These are phyloP conservation scores for Hydractinia echinata DNA, from an alignment of 30 jellyfish, hydroid and myxozoan species.

Conservation along the genomic window DNA sequence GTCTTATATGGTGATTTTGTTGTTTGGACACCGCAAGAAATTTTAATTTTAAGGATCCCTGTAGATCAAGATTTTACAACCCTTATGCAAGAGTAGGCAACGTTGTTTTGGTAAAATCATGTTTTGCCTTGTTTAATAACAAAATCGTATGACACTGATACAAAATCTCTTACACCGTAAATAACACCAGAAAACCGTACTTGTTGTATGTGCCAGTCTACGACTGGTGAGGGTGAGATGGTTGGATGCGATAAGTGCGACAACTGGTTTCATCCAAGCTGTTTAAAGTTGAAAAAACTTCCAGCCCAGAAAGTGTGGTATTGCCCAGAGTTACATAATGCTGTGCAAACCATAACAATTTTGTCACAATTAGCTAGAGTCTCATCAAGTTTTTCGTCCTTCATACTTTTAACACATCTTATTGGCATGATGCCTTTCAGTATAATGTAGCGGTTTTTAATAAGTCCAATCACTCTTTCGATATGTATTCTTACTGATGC, in stretches of 20 bases:
- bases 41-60: too few species aligned
- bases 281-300: neutral
- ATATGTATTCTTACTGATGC: constrained; percentile 26
- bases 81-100: too few species aligned
- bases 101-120: too few species aligned
- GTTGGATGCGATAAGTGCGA: constrained; percentile 1
- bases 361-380: constrained; percentile 28
- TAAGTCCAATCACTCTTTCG: constrained; percentile 17
- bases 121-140: too few species aligned
- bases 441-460: neutral
- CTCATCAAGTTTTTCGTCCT: neutral
- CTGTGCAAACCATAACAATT: constrained; percentile 43
- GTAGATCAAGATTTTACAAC: too few species aligned
- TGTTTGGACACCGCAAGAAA: too few species aligned
- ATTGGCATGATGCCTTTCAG: constrained; percentile 19
- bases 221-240: neutral
- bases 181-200: neutral
- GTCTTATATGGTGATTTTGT: too few species aligned
- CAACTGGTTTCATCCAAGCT: neutral
- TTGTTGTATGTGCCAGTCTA: neutral
- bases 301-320: neutral
- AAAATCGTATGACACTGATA: neutral
- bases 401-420: neutral
- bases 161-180: neutral
- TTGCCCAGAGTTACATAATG: constrained; percentile 18